These are phyloP conservation scores for Tokudaia muenninki DNA, from an alignment of 2,797 vertebrate species.

Conservation along the genomic window DNA sequence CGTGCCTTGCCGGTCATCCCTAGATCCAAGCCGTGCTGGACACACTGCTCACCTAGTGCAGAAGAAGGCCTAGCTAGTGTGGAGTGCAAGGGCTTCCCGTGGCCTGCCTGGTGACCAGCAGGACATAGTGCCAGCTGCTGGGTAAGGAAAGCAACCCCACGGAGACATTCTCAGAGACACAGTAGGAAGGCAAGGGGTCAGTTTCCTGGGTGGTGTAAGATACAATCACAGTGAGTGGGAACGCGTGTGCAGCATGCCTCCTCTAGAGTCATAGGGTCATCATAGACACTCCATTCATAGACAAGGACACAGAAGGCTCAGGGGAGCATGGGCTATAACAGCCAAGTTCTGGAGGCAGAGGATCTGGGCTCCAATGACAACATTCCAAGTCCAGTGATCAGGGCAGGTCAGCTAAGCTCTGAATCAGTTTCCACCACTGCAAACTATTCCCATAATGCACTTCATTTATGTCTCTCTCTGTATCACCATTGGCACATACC, in stretches of 20 bases:
- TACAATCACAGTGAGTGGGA: background rate
- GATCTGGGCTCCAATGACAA: background rate
- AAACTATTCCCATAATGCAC: background rate
- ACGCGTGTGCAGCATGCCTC: fast-evolving
- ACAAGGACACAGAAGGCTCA: background rate
- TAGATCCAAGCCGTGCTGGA: background rate
- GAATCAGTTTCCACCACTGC: background rate
- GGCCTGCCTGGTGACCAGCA: background rate
- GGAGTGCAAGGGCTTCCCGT: background rate
- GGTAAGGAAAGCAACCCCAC: background rate
- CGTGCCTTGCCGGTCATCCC: background rate
- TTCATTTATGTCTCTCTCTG: background rate
- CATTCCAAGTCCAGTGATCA: background rate
- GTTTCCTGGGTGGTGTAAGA: background rate
- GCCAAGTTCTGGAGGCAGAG: background rate
- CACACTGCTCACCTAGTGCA: background rate
- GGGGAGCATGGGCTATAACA: background rate
- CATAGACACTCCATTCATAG: fast-evolving
- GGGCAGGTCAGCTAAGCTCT: background rate
- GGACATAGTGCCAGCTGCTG: background rate
- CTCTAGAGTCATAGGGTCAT: background rate
- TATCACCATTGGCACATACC: fast-evolving
- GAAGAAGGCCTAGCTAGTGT: background rate
- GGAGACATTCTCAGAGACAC: background rate
- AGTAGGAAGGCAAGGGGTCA: background rate